Evolutionary conservation across 2,113 vertebrate genomes (phyloP).

Genomic region (Tachycineta bicolor): DNA sequence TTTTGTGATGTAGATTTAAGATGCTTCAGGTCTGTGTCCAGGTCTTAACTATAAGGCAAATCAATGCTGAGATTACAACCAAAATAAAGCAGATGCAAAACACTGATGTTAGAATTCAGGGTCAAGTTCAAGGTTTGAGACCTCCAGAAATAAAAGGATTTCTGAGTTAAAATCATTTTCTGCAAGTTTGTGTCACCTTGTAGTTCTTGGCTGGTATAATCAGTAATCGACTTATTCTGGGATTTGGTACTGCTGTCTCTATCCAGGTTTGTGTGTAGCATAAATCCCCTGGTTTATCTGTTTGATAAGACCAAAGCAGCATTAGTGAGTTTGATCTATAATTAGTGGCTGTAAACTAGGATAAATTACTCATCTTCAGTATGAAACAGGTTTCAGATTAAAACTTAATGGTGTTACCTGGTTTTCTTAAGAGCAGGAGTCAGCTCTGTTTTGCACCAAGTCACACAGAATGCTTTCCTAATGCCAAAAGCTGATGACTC

Average conservation of each 20-base stretch:
- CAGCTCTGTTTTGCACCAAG: background rate
- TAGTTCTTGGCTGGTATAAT: background rate
- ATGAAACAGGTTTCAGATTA: background rate
- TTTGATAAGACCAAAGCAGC: background rate
- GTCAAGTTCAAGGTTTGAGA: background rate
- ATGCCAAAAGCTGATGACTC: background rate
- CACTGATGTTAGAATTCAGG: background rate
- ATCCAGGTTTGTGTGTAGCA: background rate
- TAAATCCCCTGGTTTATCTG: background rate
- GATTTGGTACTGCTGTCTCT: background rate
- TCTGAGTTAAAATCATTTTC: background rate
- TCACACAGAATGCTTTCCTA: background rate
- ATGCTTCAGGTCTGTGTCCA: background rate
- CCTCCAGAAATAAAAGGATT: background rate
- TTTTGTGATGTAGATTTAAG: background rate
- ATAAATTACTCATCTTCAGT: background rate
- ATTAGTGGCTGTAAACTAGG: background rate
- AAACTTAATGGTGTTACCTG: background rate
- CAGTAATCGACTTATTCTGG: background rate
- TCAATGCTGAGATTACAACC: background rate
- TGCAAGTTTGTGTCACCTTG: background rate
- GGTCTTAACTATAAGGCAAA: background rate
- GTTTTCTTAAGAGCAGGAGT: background rate
- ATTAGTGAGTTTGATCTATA: background rate
- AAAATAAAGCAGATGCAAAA: background rate